Conservation (phyloP, 2,797 vertebrate species). For the Clarias platycephalus region DNA sequence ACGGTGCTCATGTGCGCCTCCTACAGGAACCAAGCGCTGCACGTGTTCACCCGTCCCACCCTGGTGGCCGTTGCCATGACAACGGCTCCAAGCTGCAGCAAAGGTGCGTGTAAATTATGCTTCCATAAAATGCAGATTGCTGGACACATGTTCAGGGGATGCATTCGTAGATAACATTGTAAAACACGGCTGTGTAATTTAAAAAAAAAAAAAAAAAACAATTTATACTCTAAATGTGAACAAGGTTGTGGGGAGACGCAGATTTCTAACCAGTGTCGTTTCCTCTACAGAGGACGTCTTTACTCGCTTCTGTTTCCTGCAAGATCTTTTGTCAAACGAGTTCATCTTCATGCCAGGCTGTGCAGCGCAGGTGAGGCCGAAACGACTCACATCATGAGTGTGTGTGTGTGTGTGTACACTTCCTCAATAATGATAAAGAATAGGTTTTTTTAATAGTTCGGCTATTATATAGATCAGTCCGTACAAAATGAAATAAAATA, state of each 20-base stretch:
- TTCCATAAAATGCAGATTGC: too few relatives aligned
- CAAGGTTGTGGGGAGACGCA: not conserved
- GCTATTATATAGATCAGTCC: not conserved
- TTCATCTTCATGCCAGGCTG: slow-evolving; percentile 88
- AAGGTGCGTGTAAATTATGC: slow-evolving; percentile 69
- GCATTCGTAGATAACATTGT: not conserved
- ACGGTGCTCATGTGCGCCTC: slow-evolving; percentile 81
- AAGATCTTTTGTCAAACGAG: slow-evolving; percentile 83
- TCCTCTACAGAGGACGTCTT: slow-evolving; percentile 79
- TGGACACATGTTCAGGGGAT: not conserved
- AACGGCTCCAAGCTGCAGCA: slow-evolving; percentile 70
- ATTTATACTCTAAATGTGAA: not conserved
- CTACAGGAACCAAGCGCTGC: slow-evolving; percentile 89
- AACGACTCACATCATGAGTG: not conserved
- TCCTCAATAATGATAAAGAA: too few relatives aligned
- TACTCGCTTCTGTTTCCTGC: slow-evolving; percentile 83
- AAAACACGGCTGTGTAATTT: not conserved
- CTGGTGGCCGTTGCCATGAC: slow-evolving; percentile 80
- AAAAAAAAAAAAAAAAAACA: too few relatives aligned
- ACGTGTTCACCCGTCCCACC: slow-evolving; percentile 83
- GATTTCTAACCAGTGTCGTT: slow-evolving; percentile 16
- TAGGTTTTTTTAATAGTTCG: too few relatives aligned
- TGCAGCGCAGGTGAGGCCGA: slow-evolving; percentile 76
- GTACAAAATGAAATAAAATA: too few relatives aligned
- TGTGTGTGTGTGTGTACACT: too few relatives aligned